Conservation (phyloP, 2,113 vertebrate genomes). For the Taurulus bubalis region DNA sequence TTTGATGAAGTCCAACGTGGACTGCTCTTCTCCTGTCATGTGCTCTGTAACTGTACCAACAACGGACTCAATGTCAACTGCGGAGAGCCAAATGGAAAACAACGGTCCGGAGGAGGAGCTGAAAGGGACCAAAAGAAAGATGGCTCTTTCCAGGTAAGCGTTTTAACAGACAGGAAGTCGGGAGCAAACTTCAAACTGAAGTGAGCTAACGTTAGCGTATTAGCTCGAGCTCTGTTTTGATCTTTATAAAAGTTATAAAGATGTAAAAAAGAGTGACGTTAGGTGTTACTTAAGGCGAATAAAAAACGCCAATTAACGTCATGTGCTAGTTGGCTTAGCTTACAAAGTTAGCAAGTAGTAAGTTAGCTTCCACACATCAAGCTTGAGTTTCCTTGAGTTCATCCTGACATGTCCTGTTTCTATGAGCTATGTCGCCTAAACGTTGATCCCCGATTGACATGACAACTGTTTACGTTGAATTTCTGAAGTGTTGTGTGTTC, state of each 20-base stretch:
- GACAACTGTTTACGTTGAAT: too few relatives aligned
- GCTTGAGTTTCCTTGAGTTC: too few relatives aligned
- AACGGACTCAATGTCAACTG: slow-evolving; percentile 28
- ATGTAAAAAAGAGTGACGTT: not conserved
- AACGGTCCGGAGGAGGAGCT: slow-evolving; percentile 35
- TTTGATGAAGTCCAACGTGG: slow-evolving; percentile 47
- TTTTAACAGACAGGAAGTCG: not conserved
- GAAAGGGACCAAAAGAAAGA: slow-evolving; percentile 77
- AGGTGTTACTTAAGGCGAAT: not conserved
- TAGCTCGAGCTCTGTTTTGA: accelerated
- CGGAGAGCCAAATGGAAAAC: slow-evolving; percentile 15
- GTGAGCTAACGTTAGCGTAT: not conserved
- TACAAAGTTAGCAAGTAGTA: not conserved
- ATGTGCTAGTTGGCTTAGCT: not conserved
- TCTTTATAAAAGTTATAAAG: too few relatives aligned
- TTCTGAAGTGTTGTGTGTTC: not conserved
- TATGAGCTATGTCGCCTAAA: too few relatives aligned
- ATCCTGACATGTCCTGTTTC: not conserved
- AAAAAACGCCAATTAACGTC: accelerated
- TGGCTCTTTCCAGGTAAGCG: slow-evolving; percentile 76
- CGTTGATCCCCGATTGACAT: not conserved
- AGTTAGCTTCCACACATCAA: not conserved
- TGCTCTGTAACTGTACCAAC: slow-evolving; percentile 1
- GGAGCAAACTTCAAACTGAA: not conserved
- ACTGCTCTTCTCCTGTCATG: not conserved